phyloP scores from a whole-genome alignment of 2,888 invertebrate genomes.

The Oscheius onirici region DNA sequence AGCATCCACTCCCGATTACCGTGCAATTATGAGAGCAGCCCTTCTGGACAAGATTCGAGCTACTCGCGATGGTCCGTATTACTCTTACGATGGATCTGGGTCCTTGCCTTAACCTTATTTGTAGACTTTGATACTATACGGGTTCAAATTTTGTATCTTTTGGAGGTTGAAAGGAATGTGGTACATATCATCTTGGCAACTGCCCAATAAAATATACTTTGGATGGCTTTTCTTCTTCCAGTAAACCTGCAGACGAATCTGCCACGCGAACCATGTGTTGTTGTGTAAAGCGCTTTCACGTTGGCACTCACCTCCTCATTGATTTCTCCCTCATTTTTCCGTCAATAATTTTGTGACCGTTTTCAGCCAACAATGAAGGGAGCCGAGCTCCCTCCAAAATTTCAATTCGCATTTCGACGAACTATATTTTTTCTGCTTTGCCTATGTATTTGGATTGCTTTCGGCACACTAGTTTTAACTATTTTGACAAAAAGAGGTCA shows the following conservation, averaged over 20 bases:
- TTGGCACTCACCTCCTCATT: conserved; percentile 23
- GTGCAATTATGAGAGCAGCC: conserved; percentile 2
- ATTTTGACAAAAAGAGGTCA: conserved; percentile 32
- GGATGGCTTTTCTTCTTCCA: conserved; percentile 6
- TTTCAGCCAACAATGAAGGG: conserved; percentile 30
- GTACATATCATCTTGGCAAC: conserved; percentile 1
- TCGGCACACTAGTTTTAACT: conserved; percentile 59
- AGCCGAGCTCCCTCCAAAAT: conserved; percentile 58
- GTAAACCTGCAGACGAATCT: conserved; percentile 25
- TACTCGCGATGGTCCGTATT: conserved; percentile 21
- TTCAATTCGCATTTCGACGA: conserved; percentile 63
- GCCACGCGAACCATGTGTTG: conserved; percentile 31
- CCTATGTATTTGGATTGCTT: conserved; percentile 53
- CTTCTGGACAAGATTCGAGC: conserved; percentile 23
- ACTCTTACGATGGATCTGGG: conserved; percentile 3
- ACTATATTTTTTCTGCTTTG: conserved; percentile 61
- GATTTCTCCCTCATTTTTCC: conserved; percentile 16
- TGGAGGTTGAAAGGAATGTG: neutral
- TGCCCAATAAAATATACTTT: neutral
- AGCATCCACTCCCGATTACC: neutral
- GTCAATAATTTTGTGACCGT: neutral
- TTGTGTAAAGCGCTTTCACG: conserved; percentile 35
- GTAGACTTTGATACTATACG: neutral
- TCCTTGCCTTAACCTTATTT: conserved; percentile 5
- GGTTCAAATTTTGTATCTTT: neutral